Conservation (phyloP, 2,888 invertebrate genomes). For the Strigamia transsilvanica region DNA sequence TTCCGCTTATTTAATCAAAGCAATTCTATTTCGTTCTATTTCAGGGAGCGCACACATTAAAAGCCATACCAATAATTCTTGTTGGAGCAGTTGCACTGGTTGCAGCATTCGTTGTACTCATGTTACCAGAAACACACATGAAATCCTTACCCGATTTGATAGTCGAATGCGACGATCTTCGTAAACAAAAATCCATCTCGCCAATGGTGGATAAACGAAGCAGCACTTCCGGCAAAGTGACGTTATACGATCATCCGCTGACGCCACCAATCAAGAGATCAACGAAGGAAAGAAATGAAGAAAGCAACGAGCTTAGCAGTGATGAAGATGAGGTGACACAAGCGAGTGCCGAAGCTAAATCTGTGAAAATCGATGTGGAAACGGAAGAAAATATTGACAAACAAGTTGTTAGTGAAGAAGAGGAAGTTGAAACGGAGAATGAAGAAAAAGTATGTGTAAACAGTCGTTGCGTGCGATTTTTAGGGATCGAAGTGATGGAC, state of each 20-base stretch:
- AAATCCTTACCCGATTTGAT: constrained; percentile 55
- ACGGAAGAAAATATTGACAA: not conserved
- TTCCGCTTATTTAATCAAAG: not conserved
- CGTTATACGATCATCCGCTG: not conserved
- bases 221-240: constrained; percentile 1
- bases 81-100: constrained; percentile 54
- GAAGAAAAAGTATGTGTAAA: not conserved
- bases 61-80: constrained; percentile 55
- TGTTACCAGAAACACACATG: constrained; percentile 55
- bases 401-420: not conserved
- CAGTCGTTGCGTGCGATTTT: constrained; percentile 32
- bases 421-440: not conserved
- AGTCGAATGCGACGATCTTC: constrained; percentile 54
- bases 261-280: constrained; percentile 48
- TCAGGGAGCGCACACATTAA: constrained; percentile 55
- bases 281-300: not conserved
- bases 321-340: constrained; percentile 4
- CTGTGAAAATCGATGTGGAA: not conserved
- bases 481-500: constrained; percentile 51
- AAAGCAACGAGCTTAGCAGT: not conserved
- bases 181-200: constrained; percentile 22
- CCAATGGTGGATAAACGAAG: constrained; percentile 41
- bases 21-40: not conserved
- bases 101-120: constrained; percentile 55
- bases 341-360: not conserved